Evolutionary conservation across 1,140 invertebrate species (phyloP).

Genomic region (Theocolax elegans): DNA sequence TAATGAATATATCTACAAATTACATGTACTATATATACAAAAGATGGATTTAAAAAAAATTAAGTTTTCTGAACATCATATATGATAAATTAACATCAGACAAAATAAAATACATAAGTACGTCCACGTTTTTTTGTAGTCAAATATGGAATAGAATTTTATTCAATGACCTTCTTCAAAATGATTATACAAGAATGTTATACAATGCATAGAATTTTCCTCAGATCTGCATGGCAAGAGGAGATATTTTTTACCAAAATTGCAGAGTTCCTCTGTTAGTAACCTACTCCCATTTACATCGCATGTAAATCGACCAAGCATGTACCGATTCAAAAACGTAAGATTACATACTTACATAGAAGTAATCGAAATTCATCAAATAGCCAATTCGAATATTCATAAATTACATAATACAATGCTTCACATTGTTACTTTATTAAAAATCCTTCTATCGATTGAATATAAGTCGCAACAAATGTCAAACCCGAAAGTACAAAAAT

Average conservation of each 20-base stretch:
- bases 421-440: background rate
- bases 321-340: constrained; percentile 16
- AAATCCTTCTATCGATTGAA: background rate
- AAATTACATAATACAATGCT: background rate
- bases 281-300: background rate
- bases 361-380: background rate
- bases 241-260: constrained; percentile 59
- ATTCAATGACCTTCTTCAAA: constrained; percentile 64
- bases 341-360: constrained; percentile 1
- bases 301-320: constrained; percentile 3
- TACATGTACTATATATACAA: constrained; percentile 38
- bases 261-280: constrained; percentile 32
- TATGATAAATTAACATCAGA: background rate
- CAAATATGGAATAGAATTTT: constrained; percentile 65
- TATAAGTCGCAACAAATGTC: constrained; percentile 21
- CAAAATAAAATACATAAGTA: constrained; percentile 65
- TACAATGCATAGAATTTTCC: constrained; percentile 61
- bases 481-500: constrained; percentile 6
- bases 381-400: constrained; percentile 8
- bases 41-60: background rate
- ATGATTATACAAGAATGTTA: constrained; percentile 64
- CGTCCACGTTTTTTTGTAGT: constrained; percentile 57
- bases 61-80: constrained; percentile 15
- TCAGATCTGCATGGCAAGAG: constrained; percentile 59
- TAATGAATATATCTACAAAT: background rate